Evolutionary conservation across 2,888 invertebrate species (phyloP).

Genomic region (Pediacus dermestoides): DNA sequence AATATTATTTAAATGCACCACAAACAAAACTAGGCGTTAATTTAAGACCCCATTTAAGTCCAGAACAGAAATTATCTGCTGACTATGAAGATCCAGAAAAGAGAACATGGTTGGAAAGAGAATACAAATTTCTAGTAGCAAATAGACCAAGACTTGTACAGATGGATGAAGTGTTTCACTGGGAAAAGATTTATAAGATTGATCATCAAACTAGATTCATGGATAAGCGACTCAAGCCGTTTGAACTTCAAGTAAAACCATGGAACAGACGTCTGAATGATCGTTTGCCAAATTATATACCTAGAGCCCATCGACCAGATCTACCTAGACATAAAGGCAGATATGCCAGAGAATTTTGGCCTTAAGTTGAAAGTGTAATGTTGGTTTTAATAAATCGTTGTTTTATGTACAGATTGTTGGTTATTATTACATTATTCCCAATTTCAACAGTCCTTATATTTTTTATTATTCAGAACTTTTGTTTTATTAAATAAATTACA

Average conservation of each 20-base stretch:
- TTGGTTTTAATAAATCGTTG: no score
- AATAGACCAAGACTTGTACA: conserved; percentile 63
- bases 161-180: conserved; percentile 68
- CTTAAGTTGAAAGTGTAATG: conserved; percentile 46
- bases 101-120: conserved; percentile 65
- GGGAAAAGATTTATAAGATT: conserved; percentile 82
- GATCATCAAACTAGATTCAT: conserved; percentile 63
- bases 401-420: no score
- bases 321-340: conserved; percentile 61
- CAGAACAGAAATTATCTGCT: conserved; percentile 57
- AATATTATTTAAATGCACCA: conserved; percentile 71
- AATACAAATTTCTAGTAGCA: conserved; percentile 65
- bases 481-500: no score
- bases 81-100: conserved; percentile 67
- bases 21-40: conserved; percentile 57
- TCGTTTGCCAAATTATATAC: conserved; percentile 66
- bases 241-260: conserved; percentile 63
- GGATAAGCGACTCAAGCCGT: conserved; percentile 68
- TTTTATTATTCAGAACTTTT: no score
- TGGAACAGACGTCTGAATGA: conserved; percentile 64
- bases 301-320: conserved; percentile 59
- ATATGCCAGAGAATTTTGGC: conserved; percentile 67
- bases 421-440: no score
- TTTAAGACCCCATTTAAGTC: conserved; percentile 71
- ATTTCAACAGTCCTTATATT: no score